phyloP scores from a whole-genome alignment of 53 echinoderm and acorn worm genomes.

The Paelopatides confundens region DNA sequence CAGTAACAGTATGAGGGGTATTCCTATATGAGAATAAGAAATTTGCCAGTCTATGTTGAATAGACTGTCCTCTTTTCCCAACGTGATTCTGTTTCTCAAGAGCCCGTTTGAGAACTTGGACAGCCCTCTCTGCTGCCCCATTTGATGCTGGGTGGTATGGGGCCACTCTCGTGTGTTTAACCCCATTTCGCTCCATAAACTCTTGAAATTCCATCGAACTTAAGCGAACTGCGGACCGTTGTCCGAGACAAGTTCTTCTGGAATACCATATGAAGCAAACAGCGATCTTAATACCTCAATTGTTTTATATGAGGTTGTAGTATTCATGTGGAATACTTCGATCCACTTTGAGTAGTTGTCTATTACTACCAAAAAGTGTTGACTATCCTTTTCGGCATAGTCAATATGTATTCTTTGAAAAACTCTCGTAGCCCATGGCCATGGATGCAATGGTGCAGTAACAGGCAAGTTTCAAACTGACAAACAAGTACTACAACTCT shows the following conservation, averaged over 20 bases:
- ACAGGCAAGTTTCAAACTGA: conserved; percentile 38
- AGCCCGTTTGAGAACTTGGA: conserved; percentile 40
- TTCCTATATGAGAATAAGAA: conserved; percentile 38
- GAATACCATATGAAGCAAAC: conserved; percentile 48
- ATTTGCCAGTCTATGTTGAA: neutral
- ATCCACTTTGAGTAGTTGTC: conserved; percentile 63
- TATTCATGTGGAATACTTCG: conserved; percentile 59
- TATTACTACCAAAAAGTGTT: conserved; percentile 46
- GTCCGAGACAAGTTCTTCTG: conserved; percentile 9
- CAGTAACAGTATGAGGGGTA: conserved; percentile 19
- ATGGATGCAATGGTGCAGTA: conserved; percentile 48
- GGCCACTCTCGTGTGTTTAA: conserved; percentile 13
- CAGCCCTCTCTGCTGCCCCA: conserved; percentile 40
- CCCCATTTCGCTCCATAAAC: conserved; percentile 46
- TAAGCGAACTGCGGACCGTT: conserved; percentile 51
- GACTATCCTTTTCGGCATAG: conserved; percentile 49
- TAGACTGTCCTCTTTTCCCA: neutral
- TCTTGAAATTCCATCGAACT: conserved; percentile 30
- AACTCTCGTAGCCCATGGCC: conserved; percentile 46
- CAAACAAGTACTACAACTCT: conserved; percentile 27
- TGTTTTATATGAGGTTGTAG: conserved; percentile 42
- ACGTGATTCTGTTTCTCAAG: neutral
- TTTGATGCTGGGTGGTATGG: conserved; percentile 33
- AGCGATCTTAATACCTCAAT: conserved; percentile 41
- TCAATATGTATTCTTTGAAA: conserved; percentile 57